A percentile compares a stretch with the other conserved stretches of the same genome.
Evolutionary conservation across 2,797 vertebrate genomes (phyloP).

Genomic region (Molothrus aeneus): DNA sequence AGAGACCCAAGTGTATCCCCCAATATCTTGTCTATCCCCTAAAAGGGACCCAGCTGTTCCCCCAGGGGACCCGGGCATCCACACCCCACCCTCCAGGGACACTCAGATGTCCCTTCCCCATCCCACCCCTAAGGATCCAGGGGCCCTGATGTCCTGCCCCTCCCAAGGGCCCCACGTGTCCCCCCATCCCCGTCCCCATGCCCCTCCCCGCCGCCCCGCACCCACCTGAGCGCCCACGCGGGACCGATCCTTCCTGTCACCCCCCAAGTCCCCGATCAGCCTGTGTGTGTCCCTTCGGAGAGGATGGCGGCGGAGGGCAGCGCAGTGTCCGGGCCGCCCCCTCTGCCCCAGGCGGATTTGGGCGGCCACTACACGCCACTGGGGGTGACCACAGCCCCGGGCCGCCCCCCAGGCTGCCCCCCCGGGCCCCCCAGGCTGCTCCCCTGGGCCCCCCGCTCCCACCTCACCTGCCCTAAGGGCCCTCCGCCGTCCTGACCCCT

Average conservation of each 20-base stretch:
- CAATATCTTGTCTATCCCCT: not conserved
- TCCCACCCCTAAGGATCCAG: not conserved
- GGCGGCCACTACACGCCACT: not conserved
- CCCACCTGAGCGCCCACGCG: not conserved
- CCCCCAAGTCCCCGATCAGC: not conserved
- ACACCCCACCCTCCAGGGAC: not conserved
- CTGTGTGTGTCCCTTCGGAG: not conserved
- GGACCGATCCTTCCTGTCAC: not conserved
- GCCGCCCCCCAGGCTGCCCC: too few relatives aligned
- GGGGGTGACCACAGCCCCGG: too few relatives aligned
- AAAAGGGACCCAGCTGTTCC: not conserved
- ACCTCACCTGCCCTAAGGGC: not conserved
- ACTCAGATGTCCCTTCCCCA: not conserved
- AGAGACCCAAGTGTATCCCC: not conserved
- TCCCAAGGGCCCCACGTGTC: not conserved
- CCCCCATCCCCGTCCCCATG: too few relatives aligned
- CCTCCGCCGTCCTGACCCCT: not conserved
- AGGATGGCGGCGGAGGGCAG: not conserved
- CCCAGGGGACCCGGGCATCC: not conserved
- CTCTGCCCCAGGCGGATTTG: not conserved
- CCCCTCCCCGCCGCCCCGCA: not conserved
- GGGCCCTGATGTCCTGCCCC: not conserved
- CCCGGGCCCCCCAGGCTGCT: rapidly evolving
- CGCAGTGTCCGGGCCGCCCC: not conserved
- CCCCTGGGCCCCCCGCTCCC: rapidly evolving